Evolutionary conservation across 2,113 vertebrate genomes (phyloP), one percentile per base, ranked within the genome.

Genomic region (Thinocorus orbignyianus): DNA sequence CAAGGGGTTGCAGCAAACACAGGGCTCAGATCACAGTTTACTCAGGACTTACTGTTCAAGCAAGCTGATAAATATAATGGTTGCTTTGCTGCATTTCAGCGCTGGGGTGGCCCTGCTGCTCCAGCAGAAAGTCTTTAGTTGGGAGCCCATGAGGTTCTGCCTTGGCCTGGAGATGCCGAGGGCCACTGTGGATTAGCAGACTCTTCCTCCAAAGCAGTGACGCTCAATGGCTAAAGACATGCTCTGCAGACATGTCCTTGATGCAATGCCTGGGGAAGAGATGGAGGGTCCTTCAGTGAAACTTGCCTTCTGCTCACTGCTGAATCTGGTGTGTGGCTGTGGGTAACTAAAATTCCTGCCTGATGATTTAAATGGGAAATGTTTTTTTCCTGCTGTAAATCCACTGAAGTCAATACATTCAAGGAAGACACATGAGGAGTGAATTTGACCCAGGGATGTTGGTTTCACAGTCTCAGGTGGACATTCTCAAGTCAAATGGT

Each of bases 41-140:
- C 61, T 14, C 44, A 60, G 37, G 37, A 5, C n/a, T 49, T 5
- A 6, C 9, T 13, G 18, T 26, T 49, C 0, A 0, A 26, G 80
- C 6, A 26, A 65, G 71, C 26, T 86, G 54, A 8, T 52, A 57
- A 54, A 58, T 4, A 41, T 4, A 44, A 28, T 2, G 1, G 0
- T 4, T 49, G 69, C n/a, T 71, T 10, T 44, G 60, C 49, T 55
- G 35, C 48, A 4, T 41, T 25, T 61, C 39, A 30, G 88, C 84
- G 64, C 39, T 48, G 76, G 39, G 15, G 7, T 58, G 33, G 26
- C 64, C 19, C 3, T 2, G 60, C 44, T 35, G 7, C 46, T 66
- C 17, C 69, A 74, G 88, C 4, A 39, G 18, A 93, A 62, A 15
- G 57, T 49, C 16, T 85, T 20, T 51, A 26, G 20, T 5, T 24